Evolutionary conservation across 2,797 vertebrate genomes (phyloP).

Genomic region (Hydrolagus colliei): DNA sequence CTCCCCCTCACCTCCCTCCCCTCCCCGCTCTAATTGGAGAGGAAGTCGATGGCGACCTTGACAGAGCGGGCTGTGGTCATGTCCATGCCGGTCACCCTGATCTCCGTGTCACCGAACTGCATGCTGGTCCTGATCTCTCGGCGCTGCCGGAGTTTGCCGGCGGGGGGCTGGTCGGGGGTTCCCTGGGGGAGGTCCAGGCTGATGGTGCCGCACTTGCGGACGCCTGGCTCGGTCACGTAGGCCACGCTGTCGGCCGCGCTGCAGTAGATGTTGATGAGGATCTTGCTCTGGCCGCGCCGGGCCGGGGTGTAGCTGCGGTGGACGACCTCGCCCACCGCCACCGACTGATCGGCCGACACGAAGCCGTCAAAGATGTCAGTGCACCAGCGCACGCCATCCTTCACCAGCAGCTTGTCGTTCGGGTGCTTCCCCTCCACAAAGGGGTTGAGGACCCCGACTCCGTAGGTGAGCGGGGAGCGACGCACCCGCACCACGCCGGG

Average conservation of each 20-base stretch:
- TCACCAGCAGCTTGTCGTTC: conserved; percentile 78
- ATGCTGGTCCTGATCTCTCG: conserved; percentile 86
- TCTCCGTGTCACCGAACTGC: conserved; percentile 95
- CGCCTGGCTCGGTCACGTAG: conserved; percentile 81
- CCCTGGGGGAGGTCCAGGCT: conserved; percentile 73
- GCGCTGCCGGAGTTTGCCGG: conserved; percentile 44
- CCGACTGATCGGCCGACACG: conserved; percentile 82
- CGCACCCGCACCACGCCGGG: conserved; percentile 83
- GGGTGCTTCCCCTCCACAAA: conserved; percentile 84
- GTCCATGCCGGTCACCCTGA: conserved; percentile 85
- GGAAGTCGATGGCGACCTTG: conserved; percentile 85
- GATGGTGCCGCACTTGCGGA: conserved; percentile 83
- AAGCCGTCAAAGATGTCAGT: conserved; percentile 92
- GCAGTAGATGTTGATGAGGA: conserved; percentile 96
- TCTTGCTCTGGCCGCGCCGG: conserved; percentile 74
- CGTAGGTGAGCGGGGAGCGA: conserved; percentile 83
- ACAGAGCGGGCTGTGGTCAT: conserved; percentile 71
- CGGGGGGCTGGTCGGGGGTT: conserved; percentile 33
- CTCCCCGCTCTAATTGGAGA: conserved; percentile 68
- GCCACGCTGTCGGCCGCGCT: conserved; percentile 65
- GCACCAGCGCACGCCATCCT: conserved; percentile 88
- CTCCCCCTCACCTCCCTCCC: conserved; percentile 34
- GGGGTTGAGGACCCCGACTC: conserved; percentile 85
- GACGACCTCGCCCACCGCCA: conserved; percentile 85
- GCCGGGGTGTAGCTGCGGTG: conserved; percentile 87